Conservation (phyloP, 2,113 vertebrate genomes). For the Pungitius pungitius region DNA sequence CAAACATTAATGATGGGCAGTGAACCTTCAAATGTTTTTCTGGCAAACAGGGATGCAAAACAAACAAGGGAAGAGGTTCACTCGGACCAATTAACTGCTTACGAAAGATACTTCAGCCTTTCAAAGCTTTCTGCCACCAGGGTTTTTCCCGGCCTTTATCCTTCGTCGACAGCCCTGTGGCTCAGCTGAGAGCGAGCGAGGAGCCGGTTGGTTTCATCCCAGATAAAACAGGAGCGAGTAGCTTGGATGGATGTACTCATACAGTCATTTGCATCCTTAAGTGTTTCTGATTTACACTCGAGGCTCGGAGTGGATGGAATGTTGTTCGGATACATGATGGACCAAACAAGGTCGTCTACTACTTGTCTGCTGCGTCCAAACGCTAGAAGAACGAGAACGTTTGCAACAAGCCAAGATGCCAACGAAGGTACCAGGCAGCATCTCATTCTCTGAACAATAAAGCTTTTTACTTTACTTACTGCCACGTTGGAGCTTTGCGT, state of each 20-base stretch:
- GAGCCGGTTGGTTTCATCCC: slow-evolving; percentile 8
- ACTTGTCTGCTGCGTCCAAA: not conserved
- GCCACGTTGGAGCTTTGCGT: too few relatives aligned
- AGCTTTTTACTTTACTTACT: too few relatives aligned
- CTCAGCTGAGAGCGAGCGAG: slow-evolving; percentile 54
- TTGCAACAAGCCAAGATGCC: too few relatives aligned
- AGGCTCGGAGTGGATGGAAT: not conserved
- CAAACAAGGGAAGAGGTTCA: slow-evolving; percentile 4
- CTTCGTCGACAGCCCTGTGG: slow-evolving; percentile 6
- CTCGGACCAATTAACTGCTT: slow-evolving; percentile 30
- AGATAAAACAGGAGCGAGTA: slow-evolving; percentile 25
- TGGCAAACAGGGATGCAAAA: not conserved
- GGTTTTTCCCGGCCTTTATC: slow-evolving; percentile 5
- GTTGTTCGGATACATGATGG: slow-evolving; percentile 23
- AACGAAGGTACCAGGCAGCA: too few relatives aligned
- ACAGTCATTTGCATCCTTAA: slow-evolving; percentile 52
- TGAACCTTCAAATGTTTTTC: not conserved
- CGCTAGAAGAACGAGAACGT: too few relatives aligned
- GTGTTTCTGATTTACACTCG: slow-evolving; percentile 46
- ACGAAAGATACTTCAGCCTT: slow-evolving; percentile 36
- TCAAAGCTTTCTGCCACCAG: slow-evolving; percentile 31
- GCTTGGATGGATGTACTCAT: slow-evolving; percentile 48
- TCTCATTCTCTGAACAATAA: too few relatives aligned
- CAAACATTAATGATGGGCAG: not conserved
- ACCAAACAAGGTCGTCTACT: not conserved